These are phyloP conservation scores for Quadroppia sp. DNA, from an alignment of 2,888 invertebrate species.

Conservation along the genomic window DNA sequence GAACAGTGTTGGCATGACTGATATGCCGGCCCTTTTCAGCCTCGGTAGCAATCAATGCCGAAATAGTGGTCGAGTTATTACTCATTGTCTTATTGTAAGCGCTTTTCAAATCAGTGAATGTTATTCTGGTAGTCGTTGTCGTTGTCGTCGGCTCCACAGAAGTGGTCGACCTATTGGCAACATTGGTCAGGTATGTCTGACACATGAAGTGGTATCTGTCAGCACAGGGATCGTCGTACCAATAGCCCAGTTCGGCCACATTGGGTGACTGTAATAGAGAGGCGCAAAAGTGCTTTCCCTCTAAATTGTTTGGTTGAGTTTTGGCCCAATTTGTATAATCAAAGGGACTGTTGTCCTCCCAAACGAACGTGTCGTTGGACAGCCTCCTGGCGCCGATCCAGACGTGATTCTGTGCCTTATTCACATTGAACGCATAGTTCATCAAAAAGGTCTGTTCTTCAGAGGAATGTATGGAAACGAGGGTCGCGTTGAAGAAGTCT, in stretches of 20 bases:
- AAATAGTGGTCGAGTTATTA: not conserved
- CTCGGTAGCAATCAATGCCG: conserved; percentile 14
- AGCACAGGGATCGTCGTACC: conserved; percentile 33
- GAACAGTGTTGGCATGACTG: not conserved
- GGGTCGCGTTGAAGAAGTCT: conserved; percentile 22
- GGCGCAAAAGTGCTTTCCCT: conserved; percentile 31
- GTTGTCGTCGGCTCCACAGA: not conserved
- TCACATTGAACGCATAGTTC: not conserved
- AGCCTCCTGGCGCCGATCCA: conserved; percentile 27
- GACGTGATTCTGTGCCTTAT: conserved; percentile 16
- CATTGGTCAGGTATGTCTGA: not conserved
- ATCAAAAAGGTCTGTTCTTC: conserved; percentile 14
- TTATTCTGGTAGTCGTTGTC: not conserved
- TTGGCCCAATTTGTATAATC: conserved; percentile 23
- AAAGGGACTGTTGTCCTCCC: conserved; percentile 20
- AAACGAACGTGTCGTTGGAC: not conserved
- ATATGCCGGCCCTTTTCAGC: not conserved
- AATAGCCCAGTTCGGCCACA: not conserved
- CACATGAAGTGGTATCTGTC: conserved; percentile 14
- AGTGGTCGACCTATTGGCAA: not conserved
- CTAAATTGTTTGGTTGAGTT: conserved; percentile 31
- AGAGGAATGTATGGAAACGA: conserved; percentile 12
- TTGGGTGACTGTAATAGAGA: conserved; percentile 19
- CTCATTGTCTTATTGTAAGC: conserved; percentile 1
- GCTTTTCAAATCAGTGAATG: not conserved